Evolutionary conservation across 2,797 vertebrate genomes (phyloP), one percentile per base, ranked within the genome.

Genomic region (Salarias fasciatus): DNA sequence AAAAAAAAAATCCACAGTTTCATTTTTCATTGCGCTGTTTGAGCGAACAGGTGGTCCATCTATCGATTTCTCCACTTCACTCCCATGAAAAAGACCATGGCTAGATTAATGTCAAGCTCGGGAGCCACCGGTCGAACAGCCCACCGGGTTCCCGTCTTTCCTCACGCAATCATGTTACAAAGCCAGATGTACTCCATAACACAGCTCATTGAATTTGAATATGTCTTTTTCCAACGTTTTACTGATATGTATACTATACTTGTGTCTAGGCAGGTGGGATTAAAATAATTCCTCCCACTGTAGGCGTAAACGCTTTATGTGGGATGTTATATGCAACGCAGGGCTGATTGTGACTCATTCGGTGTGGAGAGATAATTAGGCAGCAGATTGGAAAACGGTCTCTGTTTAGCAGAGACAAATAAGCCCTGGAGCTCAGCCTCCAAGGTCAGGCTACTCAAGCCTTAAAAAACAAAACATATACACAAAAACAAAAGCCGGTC

Each of bases 1-100:
- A n/a, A n/a, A 74, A 77, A 74, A 62, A 74, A 77, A 74, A 62
- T 65, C 49, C 51, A 56, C 54, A 47, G 37, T 81, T 86, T 84
- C 86, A 88, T 91, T 91, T 88, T 87, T 92, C 89, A 90, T 81
- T 65, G 71, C 55, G 67, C 77, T 81, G 77, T 89, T 88, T 81
- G 86, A 89, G 81, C 49, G 42, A 91, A 91, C 90, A 92, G 89
- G 87, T 91, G 89, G 90, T 88, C 88, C 78, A 82, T 88, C 81
- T 84, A 91, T 91, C 57, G 89, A 91, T 89, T 88, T 82, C 69
- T 73, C 63, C 70, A 77, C 80, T 87, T 86, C 82, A 80, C 76
- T 86, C 68, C 70, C 67, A 77, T 55, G 67, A 82, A 89, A 87
- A 84, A 82, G 76, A 56, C 63, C 11, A 43, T 62, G 63, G 63